Percentiles rank a stretch among this genome's conserved stretches.
phyloP scores from a whole-genome alignment of 2,113 vertebrate genomes.

The Coturnix japonica region DNA sequence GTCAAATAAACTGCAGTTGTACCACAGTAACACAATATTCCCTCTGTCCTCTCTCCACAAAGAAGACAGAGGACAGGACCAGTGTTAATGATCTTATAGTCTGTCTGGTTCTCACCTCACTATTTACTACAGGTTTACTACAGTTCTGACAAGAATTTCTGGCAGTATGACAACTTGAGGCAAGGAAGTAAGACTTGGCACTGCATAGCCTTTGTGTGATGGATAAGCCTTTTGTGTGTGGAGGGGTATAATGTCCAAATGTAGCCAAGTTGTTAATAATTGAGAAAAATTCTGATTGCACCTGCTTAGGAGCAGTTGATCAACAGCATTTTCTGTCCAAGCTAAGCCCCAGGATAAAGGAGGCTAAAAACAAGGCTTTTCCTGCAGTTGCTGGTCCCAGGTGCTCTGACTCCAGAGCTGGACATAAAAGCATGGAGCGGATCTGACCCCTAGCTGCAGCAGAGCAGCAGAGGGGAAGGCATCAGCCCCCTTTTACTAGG shows the following conservation, averaged over 20 bases:
- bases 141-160: constrained; percentile 49
- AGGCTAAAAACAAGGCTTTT: background rate
- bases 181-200: constrained; percentile 31
- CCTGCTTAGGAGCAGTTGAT: background rate
- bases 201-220: background rate
- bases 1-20: background rate
- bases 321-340: background rate
- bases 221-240: background rate
- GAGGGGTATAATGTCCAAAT: background rate
- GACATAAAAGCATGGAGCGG: accelerated
- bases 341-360: background rate
- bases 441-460: accelerated
- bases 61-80: background rate
- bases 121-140: constrained; percentile 48
- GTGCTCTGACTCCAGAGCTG: background rate
- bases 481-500: background rate
- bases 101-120: background rate
- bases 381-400: background rate
- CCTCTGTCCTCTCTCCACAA: background rate
- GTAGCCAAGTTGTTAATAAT: constrained; percentile 34
- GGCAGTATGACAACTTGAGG: constrained; percentile 17
- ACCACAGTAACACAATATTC: background rate
- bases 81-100: background rate
- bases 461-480: background rate
- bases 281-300: constrained; percentile 29